Conservation (phyloP, 2,113 vertebrate genomes). For the Ceyx margarethae region DNA sequence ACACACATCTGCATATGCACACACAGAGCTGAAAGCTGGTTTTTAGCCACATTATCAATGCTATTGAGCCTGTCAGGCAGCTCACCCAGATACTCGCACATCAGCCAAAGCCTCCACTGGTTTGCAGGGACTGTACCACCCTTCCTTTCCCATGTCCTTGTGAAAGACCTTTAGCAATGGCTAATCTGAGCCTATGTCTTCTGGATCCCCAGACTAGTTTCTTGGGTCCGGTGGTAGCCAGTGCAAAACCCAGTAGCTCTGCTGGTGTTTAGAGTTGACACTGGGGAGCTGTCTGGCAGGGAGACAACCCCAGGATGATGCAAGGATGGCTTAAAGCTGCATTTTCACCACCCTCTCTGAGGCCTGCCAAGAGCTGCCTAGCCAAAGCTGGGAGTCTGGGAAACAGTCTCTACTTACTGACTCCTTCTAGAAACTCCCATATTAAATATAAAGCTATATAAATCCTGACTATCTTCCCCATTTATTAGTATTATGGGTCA, state of each 20-base stretch:
- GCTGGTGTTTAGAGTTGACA: slow-evolving; percentile 29
- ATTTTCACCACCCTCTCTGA: slow-evolving; percentile 40
- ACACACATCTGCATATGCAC: slow-evolving; percentile 3
- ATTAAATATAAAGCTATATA: slow-evolving; percentile 35
- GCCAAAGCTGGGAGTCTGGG: slow-evolving; percentile 27
- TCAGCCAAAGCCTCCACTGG: neutral
- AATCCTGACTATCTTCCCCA: neutral
- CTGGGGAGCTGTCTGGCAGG: neutral
- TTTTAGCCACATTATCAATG: neutral
- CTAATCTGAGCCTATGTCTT: neutral
- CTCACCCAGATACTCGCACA: neutral
- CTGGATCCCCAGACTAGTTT: neutral
- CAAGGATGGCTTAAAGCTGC: slow-evolving; percentile 44
- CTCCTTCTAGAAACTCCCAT: slow-evolving; percentile 42
- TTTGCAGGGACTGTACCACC: neutral
- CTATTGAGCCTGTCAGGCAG: neutral
- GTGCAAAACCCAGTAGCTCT: slow-evolving; percentile 38
- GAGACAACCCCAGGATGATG: slow-evolving; percentile 21
- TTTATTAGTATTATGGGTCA: neutral
- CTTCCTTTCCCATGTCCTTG: neutral
- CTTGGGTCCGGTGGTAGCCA: neutral
- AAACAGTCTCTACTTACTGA: slow-evolving; percentile 17
- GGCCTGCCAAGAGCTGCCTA: slow-evolving; percentile 34
- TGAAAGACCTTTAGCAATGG: neutral
- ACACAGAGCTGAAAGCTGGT: neutral